A percentile compares a stretch with the other conserved stretches of the same genome.
Evolutionary conservation across 2,797 vertebrate species (phyloP).

Genomic region (Austrolebias charrua): DNA sequence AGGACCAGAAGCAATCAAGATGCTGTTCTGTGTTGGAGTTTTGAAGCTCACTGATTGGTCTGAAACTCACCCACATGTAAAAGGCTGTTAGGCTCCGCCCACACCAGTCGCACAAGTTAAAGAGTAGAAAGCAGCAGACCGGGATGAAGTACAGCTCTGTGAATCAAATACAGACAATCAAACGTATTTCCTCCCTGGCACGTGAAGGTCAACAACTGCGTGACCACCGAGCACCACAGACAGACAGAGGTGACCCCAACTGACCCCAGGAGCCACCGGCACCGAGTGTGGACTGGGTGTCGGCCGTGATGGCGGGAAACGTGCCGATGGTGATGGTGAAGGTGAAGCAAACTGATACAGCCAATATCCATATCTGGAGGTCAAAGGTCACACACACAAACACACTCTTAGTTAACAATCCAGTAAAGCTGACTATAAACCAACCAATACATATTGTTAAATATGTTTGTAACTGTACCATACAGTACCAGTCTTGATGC

Average conservation of each 20-base stretch:
- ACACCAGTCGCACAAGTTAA: conserved; percentile 91
- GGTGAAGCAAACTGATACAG: conserved; percentile 79
- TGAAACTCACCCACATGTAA: conserved; percentile 86
- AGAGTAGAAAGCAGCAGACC: conserved; percentile 89
- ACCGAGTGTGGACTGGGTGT: conserved; percentile 62
- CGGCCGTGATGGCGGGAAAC: conserved; percentile 83
- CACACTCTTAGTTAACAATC: too few relatives aligned
- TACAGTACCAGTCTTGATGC: too few relatives aligned
- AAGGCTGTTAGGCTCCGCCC: conserved; percentile 89
- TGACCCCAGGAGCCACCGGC: conserved; percentile 73
- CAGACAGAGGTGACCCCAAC: not conserved
- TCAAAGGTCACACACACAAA: conserved; percentile 15
- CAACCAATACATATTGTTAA: too few relatives aligned
- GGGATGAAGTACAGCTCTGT: conserved; percentile 85
- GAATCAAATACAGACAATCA: not conserved
- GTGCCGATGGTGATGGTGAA: conserved; percentile 83
- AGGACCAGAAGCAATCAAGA: not conserved
- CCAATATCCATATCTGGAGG: conserved; percentile 82
- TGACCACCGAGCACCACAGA: not conserved
- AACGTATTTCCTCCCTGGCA: not conserved
- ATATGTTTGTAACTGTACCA: too few relatives aligned
- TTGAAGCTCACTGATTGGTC: not conserved
- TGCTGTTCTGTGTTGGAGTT: not conserved
- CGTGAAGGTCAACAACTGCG: not conserved
- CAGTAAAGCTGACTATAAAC: too few relatives aligned